Base-by-base conservation (phyloP, 2,113 vertebrate genomes). In the Catagonus wagneri region DNA sequence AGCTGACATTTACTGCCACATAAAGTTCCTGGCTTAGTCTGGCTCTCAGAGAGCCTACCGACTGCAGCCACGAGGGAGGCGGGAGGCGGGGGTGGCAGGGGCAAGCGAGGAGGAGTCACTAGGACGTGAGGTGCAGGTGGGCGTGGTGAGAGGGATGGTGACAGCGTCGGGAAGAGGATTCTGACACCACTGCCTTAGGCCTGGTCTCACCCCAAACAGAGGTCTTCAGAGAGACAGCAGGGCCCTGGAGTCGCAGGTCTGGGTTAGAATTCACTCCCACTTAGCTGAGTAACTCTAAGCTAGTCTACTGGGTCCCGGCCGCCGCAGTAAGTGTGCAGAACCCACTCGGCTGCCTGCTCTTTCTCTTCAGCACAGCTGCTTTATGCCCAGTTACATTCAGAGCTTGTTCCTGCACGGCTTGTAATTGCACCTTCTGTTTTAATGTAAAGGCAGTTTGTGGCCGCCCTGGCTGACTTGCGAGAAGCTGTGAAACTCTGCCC, bases 401-500 rank as follows among this genome's bases (percentile, higher is more conserved):
- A 75, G 52, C 84, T 2, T 72, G 81, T 23, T 60, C 61, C 4
- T 7, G 8, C 3, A 0, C 25, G 52, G 25, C 72, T 54, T 78
- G n/a, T 78, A 52, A 89, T 60, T 8, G 0, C 20, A 0, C 63
- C 65, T 78, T 90, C 7, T 61, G 39, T 81, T 94, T 83, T 54
- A 36, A 1, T 23, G 7, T 22, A 16, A 96, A 99, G 99, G 98
- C 99, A 99, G 96, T 99, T 99, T 12, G 96, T 98, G 0, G 99
- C 99, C 17, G 99, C 99, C 29, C 98, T 99, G 39, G 98, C 99
- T 44, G 99, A 99, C 98, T 96, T 99, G 36, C 99, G 99, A 32
- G 99, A 99, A 96, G 99, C 99, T 0, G 97, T 99, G 93, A 99
- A 99, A 93, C 98, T 99, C 74, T 99, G 99, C 96, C 99, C 99